A percentile compares a stretch with the other conserved stretches of the same genome.
Evolutionary conservation across 2,113 vertebrate species (phyloP).

Genomic region (western clawed frog (Xenopus tropicalis)): UCB_Xtro_10.0 CM004445.2:105477001-105477500

Average conservation of each 20-base stretch:
- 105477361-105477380: constrained; percentile 66
- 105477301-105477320: constrained; percentile 60
- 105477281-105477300: constrained; percentile 65
- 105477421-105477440: constrained; percentile 67
- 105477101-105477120: too few species aligned
- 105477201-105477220: constrained; percentile 54
- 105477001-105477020: not conserved
- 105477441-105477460: constrained; percentile 68
- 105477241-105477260: constrained; percentile 62
- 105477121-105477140: too few species aligned
- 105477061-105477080: not conserved
- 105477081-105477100: too few species aligned
- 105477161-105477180: not conserved
- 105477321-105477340: constrained; percentile 70
- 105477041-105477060: not conserved
- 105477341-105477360: constrained; percentile 70
- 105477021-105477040: not conserved
- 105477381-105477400: constrained; percentile 70
- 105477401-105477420: constrained; percentile 74
- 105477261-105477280: constrained; percentile 70
- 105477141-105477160: not conserved
- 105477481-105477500: constrained; percentile 15
- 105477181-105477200: constrained; percentile 49
- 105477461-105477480: constrained; percentile 75
- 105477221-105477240: constrained; percentile 55